Evolutionary conservation across 1,140 invertebrate species (phyloP), one percentile per base, ranked within the genome.

Genomic region (Calephelis virginiensis): DNA sequence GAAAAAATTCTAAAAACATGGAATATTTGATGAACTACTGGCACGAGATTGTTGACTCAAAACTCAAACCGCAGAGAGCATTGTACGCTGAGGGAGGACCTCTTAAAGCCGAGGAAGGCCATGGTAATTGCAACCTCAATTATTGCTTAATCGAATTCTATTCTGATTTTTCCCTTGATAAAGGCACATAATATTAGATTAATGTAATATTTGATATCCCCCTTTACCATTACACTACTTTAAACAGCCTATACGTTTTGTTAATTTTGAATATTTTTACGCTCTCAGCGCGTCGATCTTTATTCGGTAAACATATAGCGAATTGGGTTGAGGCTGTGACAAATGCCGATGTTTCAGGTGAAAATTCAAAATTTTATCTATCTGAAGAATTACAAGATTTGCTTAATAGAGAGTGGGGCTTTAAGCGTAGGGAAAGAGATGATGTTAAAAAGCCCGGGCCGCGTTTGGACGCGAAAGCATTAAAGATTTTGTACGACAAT

Each of bases 391-490:
- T 93, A 66, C 90, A 91, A 82, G 89, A 92, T 75, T 86, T 93
- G 63, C 79, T 93, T 78, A 91, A 92, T 82, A 92, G 90, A 75
- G 91, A 92, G 77, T 90, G 93, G 92, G 95, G 95, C 43, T 98
- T 98, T 87, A 95, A 96, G 72, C 93, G 97, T 75, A 94, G 94
- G 67, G 97, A 98, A 92, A 93, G 97, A 75, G 92, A 98, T 48
- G 97, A 98, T 90, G 97, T 98, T n/a, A 98, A 98, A 91, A 98
- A 98, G 92, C 97, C 97, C 4, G 97, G 97, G 45, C 97, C 97
- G 28, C 94, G 92, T 56, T 94, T 95, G 86, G 93, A 92, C 75
- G 88, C 87, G 64, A 86, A 91, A 82, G 82, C 77, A 46, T 81
- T 89, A 86, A 90, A 85, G 80, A 77, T 86, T 79, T 85, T 85